A percentile compares a stretch with the other conserved stretches of the same genome.
phyloP scores from a whole-genome alignment of 2,797 vertebrate genomes.

The Allobates femoralis region DNA sequence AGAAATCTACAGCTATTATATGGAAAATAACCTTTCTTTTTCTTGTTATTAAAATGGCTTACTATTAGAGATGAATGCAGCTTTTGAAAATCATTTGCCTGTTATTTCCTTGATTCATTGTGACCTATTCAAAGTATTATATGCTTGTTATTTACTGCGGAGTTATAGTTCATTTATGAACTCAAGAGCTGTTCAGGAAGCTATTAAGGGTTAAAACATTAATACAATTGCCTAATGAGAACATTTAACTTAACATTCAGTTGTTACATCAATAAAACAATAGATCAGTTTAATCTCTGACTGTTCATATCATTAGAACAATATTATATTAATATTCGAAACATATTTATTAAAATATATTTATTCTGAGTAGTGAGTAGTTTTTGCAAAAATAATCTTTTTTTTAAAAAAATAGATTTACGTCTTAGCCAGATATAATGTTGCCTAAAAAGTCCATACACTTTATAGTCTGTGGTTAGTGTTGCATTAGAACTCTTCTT shows the following conservation, averaged over 20 bases:
- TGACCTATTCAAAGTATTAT: slow-evolving; percentile 60
- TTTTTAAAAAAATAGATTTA: too few relatives aligned
- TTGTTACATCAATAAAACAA: slow-evolving; percentile 23
- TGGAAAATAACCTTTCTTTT: slow-evolving; percentile 60
- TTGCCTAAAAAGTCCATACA: too few relatives aligned
- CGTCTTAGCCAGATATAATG: too few relatives aligned
- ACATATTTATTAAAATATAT: too few relatives aligned
- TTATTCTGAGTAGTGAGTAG: too few relatives aligned
- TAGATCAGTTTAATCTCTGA: background rate
- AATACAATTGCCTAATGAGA: slow-evolving; percentile 63
- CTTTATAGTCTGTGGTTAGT: too few relatives aligned
- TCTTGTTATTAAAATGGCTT: slow-evolving; percentile 45
- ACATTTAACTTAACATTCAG: slow-evolving; percentile 61
- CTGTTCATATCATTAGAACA: background rate
- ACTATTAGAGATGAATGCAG: slow-evolving; percentile 51
- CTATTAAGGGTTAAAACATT: slow-evolving; percentile 61
- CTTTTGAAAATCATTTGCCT: slow-evolving; percentile 64
- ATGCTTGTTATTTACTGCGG: slow-evolving; percentile 42
- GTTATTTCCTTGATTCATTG: slow-evolving; percentile 61
- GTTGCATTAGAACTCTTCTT: too few relatives aligned
- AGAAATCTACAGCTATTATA: slow-evolving; percentile 51
- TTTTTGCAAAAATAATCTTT: too few relatives aligned
- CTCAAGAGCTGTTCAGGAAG: slow-evolving; percentile 25
- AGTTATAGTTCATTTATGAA: slow-evolving; percentile 61
- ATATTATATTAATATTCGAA: too few relatives aligned